These are phyloP conservation scores for Pegea sp. DNA, from an alignment of 23 tunicate species.

Conservation along the genomic window DNA sequence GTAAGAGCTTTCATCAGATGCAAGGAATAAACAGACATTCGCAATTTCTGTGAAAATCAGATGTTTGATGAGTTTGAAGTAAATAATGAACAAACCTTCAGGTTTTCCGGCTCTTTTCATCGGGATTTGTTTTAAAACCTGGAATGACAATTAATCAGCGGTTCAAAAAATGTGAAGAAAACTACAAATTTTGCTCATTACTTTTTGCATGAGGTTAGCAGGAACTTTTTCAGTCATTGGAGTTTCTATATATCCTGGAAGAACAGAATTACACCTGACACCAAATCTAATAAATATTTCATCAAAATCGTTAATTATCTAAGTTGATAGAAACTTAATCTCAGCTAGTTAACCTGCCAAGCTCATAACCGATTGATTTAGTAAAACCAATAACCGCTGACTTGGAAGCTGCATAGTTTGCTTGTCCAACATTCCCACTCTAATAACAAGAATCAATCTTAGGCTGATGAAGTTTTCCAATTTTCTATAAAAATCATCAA, in stretches of 20 bases:
- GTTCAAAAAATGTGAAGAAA: neutral
- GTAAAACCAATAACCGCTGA: conserved; percentile 77
- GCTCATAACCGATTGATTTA: conserved; percentile 47
- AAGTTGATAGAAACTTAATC: no score
- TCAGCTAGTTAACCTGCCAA: no score
- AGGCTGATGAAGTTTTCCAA: no score
- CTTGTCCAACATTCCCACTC: conserved; percentile 38
- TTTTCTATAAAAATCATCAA: neutral
- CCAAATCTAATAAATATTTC: no score
- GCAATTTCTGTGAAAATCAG: no score
- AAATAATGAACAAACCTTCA: no score
- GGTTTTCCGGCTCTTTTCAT: conserved; percentile 23
- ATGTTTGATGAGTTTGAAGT: no score
- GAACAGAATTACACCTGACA: conserved; percentile 41
- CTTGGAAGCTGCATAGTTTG: conserved; percentile 78
- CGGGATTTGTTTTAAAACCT: conserved; percentile 11
- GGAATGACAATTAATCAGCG: no score
- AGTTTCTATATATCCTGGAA: conserved; percentile 37
- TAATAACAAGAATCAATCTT: no score
- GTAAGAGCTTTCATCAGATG: conserved; percentile 59
- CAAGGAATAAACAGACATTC: conserved; percentile 45
- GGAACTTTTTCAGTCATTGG: conserved; percentile 19
- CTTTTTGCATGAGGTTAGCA: neutral
- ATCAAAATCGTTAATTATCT: no score
- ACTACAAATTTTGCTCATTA: no score